These are phyloP conservation scores for Drosophila nebulosa DNA, from an alignment of 1,140 invertebrate species.

Conservation along the genomic window DNA sequence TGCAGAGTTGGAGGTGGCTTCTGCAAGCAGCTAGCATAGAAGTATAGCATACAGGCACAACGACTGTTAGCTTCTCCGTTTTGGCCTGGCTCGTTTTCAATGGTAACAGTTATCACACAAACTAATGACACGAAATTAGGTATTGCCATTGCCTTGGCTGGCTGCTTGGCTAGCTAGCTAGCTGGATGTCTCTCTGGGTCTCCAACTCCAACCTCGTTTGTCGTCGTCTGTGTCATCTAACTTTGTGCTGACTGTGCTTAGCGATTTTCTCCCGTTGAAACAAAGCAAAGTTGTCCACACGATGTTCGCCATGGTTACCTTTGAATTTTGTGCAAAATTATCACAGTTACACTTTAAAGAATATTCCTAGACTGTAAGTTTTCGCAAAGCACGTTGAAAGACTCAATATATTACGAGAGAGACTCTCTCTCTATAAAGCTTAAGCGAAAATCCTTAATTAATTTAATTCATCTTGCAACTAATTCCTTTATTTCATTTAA, in stretches of 20 bases:
- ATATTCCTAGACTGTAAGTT: too few species aligned
- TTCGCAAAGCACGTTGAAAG: too few species aligned
- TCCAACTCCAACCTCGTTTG: constrained; percentile 3
- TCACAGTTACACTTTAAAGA: constrained; percentile 13
- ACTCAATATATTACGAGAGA: too few species aligned
- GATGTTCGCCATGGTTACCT: constrained; percentile 55
- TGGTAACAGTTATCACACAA: constrained; percentile 81
- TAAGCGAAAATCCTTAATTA: too few species aligned
- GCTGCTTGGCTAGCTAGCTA: constrained; percentile 4
- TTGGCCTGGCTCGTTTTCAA: constrained; percentile 72
- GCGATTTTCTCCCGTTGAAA: constrained; percentile 36
- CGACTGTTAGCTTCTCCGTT: constrained; percentile 58
- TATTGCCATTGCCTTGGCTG: constrained; percentile 50
- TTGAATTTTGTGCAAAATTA: constrained; percentile 54
- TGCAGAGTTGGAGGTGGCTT: background rate
- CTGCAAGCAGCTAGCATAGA: constrained; percentile 13
- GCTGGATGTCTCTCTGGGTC: background rate
- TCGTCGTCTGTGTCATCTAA: background rate
- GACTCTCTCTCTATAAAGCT: too few species aligned
- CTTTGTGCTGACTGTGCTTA: constrained; percentile 35
- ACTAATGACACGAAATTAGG: constrained; percentile 80
- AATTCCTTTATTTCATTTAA: too few species aligned
- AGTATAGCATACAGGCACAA: constrained; percentile 32
- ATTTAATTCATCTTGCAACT: too few species aligned
- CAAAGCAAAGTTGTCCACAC: constrained; percentile 43